Evolutionary conservation across 2,888 invertebrate species (phyloP), one percentile per base, ranked within the genome.

Genomic region (Antheraea assamensis): DNA sequence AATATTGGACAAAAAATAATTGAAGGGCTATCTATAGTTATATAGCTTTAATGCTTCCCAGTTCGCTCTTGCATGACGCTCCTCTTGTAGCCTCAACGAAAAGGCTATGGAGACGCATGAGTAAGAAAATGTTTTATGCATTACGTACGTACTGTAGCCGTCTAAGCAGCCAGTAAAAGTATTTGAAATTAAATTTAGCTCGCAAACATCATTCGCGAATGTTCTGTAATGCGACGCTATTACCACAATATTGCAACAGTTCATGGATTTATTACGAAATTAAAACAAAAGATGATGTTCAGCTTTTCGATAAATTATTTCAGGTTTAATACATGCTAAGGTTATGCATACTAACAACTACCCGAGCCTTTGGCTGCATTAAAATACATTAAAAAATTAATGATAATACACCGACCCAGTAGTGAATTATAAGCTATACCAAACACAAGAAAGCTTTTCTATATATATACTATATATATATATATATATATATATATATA

Each of bases 81-180:
- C 4, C 61, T 64, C 30, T 64, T 27, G 42, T 83, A 83, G 89
- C 89, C 87, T 77, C 77, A 74, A 77, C 75, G 79, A 78, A 85
- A 83, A 87, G 84, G 83, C 88, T 85, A 84, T 79, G 84, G 87
- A 88, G 89, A 87, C 89, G 89, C 90, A 91, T 89, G 92, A 91
- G 92, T 86, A 83, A 83, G 84, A 83, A 72, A 85, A 93, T 93
- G 91, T 92, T 89, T 93, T 93, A 93, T 93, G 91, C 93, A 93
- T 93, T 87, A 88, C 86, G 82, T 82, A 85, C 86, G 84, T 85
- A 87, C 88, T 89, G 89, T 87, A 87, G 83, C 85, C 88, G 86
- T 88, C 89, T 91, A 91, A 92, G 90, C 90, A 90, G 85, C 86
- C 83, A 81, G 83, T 83, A 85, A 87, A 88, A 89, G 88, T 89